Evolutionary conservation across 1,140 invertebrate genomes (phyloP), one percentile per base, ranked within the genome.

Genomic region (Papilio polytes): DNA sequence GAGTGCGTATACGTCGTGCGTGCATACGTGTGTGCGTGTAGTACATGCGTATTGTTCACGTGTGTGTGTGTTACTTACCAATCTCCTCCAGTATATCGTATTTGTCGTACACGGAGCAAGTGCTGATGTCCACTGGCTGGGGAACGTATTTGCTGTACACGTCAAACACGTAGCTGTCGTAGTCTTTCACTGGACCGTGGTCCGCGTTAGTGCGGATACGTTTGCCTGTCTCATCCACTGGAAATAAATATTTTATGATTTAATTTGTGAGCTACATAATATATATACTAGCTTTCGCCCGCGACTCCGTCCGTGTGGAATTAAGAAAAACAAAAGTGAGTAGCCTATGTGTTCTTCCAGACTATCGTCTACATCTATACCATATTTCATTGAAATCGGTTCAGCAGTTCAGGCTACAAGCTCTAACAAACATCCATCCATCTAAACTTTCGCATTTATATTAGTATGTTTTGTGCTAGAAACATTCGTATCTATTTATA

Each of bases 51-150:
- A 48, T 7, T 48, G 46, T 41, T 6, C 8, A 41, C 4, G 36
- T 41, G 36, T 41, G 8, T 0, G 12, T 48, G 46, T 48, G 12
- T 48, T 80, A 88, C 88, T 95, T 88, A 95, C 95, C 99, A 87
- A 99, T 99, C 96, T 99, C 99, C 95, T 99, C 99, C 20, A 99
- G 96, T 82, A 99, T 99, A 89, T 99, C 99, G 92, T 99, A 99
- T 88, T 98, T 98, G 90, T 99, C 99, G 90, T 99, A 99, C 0
- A 99, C 98, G 82, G 98, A 99, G 80, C 97, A 97, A 1, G 97
- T 97, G 90, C 98, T 99, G 85, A 99, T 98, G 88, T 99, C 98
- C 31, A 99, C 99, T 0, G 99, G 98, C 90, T 99, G 98, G 18
- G 99, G 99, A 78, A 99, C 97, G 86, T 98, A 99, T 92, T 99